Conservation (phyloP, 2,113 vertebrate genomes). For the Phrynosoma platyrhinos region DNA sequence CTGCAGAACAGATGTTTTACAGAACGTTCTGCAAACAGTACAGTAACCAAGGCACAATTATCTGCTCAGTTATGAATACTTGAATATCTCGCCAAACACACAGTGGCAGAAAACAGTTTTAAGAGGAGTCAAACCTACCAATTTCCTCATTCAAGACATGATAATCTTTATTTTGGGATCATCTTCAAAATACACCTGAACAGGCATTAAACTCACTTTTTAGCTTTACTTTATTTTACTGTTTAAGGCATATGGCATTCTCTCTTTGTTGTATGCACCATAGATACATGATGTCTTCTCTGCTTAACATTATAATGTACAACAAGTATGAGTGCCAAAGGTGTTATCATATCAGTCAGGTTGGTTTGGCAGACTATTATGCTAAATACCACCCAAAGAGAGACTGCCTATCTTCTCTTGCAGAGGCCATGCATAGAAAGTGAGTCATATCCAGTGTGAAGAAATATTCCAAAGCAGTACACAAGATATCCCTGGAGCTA, state of each 20-base stretch:
- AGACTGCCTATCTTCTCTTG: slow-evolving; percentile 36
- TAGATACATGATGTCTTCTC: slow-evolving; percentile 8
- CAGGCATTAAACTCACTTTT: slow-evolving; percentile 12
- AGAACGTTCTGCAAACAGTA: no score
- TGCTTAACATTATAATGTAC: not conserved
- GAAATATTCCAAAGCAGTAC: slow-evolving; percentile 49
- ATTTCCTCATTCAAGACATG: slow-evolving; percentile 5
- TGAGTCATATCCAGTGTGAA: slow-evolving; percentile 41
- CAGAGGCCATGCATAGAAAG: slow-evolving; percentile 48
- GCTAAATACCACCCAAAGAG: not conserved
- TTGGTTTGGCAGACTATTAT: slow-evolving; percentile 51
- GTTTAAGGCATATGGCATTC: not conserved
- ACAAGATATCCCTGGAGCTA: slow-evolving; percentile 47
- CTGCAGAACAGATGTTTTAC: no score
- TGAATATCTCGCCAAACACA: no score
- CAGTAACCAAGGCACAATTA: no score
- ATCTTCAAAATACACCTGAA: not conserved
- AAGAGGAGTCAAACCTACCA: slow-evolving; percentile 13
- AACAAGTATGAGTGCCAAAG: not conserved
- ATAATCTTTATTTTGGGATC: slow-evolving; percentile 13
- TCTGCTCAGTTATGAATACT: no score
- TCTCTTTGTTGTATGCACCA: not conserved
- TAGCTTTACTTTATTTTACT: not conserved
- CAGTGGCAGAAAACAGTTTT: no score
- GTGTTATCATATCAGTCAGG: slow-evolving; percentile 36